Evolutionary conservation across 2,797 vertebrate species (phyloP).

Genomic region (Apogon hyalosoma): DNA sequence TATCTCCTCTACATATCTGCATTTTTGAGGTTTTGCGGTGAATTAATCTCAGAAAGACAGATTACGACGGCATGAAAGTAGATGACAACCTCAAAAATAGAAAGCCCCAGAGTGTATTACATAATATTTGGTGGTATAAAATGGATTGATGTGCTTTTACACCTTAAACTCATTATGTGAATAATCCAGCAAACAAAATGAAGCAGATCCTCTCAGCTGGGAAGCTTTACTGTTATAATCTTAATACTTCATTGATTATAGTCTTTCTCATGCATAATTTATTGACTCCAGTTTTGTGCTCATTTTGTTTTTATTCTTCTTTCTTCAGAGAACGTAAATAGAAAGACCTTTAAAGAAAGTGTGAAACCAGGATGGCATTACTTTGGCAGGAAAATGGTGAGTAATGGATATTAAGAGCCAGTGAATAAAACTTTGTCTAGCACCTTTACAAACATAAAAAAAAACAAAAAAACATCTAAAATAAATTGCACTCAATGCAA

Average conservation of each 20-base stretch:
- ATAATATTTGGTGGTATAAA: constrained; percentile 56
- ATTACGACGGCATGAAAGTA: constrained; percentile 48
- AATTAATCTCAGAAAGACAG: constrained; percentile 58
- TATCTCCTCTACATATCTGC: background rate
- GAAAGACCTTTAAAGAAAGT: constrained; percentile 89
- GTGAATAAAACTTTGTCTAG: too few species aligned
- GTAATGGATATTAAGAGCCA: constrained; percentile 11
- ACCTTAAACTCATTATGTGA: constrained; percentile 29
- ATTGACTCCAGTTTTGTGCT: constrained; percentile 5
- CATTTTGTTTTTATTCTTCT: background rate
- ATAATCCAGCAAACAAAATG: constrained; percentile 34
- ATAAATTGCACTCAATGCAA: too few species aligned
- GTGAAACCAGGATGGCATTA: constrained; percentile 95
- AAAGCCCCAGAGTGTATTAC: constrained; percentile 59
- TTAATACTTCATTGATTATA: background rate
- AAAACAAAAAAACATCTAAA: background rate
- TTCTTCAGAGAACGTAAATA: constrained; percentile 87
- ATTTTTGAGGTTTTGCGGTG: constrained; percentile 15
- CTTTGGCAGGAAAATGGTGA: constrained; percentile 97
- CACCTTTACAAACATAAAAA: too few species aligned
- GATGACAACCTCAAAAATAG: constrained; percentile 50
- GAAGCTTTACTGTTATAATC: constrained; percentile 1
- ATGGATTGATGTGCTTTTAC: constrained; percentile 29
- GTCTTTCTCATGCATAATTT: background rate
- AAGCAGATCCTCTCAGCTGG: background rate